Percentiles rank a stretch among this genome's conserved stretches.
Evolutionary conservation across 53 echinoderm and acorn worm genomes (phyloP).

Genomic region (Pentamera pediparva): DNA sequence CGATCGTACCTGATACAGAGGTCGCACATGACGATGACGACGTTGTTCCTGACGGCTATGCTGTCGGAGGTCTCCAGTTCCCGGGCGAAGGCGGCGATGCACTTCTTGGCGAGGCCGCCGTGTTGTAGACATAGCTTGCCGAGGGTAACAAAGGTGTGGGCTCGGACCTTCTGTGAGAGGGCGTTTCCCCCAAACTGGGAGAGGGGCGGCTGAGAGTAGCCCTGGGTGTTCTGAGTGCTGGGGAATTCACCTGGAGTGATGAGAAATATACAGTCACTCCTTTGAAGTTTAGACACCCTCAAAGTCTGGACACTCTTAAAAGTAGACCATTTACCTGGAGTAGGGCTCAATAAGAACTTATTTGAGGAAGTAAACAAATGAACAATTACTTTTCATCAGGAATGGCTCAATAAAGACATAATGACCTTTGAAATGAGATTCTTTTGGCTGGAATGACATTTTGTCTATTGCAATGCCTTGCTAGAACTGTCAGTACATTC

Average conservation of each 20-base stretch:
- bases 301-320: too few relatives aligned
- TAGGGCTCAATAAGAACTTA: too few relatives aligned
- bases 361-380: too few relatives aligned
- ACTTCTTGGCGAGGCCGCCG: slow-evolving; percentile 81
- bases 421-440: too few relatives aligned
- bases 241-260: slow-evolving; percentile 27
- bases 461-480: too few relatives aligned
- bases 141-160: slow-evolving; percentile 79
- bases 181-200: slow-evolving; percentile 69
- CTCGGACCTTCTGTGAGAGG: slow-evolving; percentile 71
- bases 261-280: too few relatives aligned
- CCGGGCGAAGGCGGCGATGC: slow-evolving; percentile 73
- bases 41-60: slow-evolving; percentile 74
- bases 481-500: too few relatives aligned
- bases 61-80: slow-evolving; percentile 80
- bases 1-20: slow-evolving; percentile 70
- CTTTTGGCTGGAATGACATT: too few relatives aligned
- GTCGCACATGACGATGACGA: slow-evolving; percentile 88
- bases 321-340: too few relatives aligned
- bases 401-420: too few relatives aligned
- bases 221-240: slow-evolving; percentile 50
- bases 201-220: slow-evolving; percentile 63
- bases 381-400: too few relatives aligned
- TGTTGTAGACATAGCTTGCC: slow-evolving; percentile 93
- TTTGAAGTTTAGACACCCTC: too few relatives aligned